phyloP scores from a whole-genome alignment of 2,888 invertebrate species.

The Apamea anceps region DNA sequence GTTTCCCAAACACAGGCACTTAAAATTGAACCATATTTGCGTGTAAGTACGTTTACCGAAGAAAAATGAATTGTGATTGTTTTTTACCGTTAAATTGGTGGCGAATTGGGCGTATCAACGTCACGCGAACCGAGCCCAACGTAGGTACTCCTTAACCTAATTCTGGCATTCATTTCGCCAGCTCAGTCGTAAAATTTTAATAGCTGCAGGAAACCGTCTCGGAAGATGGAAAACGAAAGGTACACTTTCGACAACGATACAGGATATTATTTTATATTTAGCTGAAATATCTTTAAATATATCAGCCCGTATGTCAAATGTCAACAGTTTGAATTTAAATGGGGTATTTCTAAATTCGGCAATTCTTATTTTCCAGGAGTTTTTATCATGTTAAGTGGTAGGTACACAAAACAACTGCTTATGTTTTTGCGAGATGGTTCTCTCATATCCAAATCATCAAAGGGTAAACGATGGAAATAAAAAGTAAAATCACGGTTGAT shows the following conservation, averaged over 20 bases:
- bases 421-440: not conserved
- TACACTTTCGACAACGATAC: slow-evolving; percentile 72
- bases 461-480: not conserved
- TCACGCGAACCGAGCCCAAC: slow-evolving; percentile 82
- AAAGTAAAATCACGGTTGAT: not conserved
- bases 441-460: not conserved
- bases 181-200: slow-evolving; percentile 89
- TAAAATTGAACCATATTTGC: slow-evolving; percentile 42
- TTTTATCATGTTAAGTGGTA: not conserved
- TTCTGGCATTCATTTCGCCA: slow-evolving; percentile 88
- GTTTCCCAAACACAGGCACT: slow-evolving; percentile 9
- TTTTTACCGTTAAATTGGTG: slow-evolving; percentile 77
- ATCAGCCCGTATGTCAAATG: slow-evolving; percentile 13
- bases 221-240: slow-evolving; percentile 79
- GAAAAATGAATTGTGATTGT: slow-evolving; percentile 75
- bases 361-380: not conserved
- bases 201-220: slow-evolving; percentile 83
- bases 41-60: slow-evolving; percentile 55
- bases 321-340: slow-evolving; percentile 3
- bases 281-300: slow-evolving; percentile 24
- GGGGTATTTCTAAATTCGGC: not conserved
- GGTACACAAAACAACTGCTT: not conserved
- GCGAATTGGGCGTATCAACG: slow-evolving; percentile 75
- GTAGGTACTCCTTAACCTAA: slow-evolving; percentile 86
- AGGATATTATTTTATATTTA: slow-evolving; percentile 38